These are phyloP conservation scores for Drosophila paranaensis DNA, from an alignment of 2,888 invertebrate genomes.

Conservation along the genomic window DNA sequence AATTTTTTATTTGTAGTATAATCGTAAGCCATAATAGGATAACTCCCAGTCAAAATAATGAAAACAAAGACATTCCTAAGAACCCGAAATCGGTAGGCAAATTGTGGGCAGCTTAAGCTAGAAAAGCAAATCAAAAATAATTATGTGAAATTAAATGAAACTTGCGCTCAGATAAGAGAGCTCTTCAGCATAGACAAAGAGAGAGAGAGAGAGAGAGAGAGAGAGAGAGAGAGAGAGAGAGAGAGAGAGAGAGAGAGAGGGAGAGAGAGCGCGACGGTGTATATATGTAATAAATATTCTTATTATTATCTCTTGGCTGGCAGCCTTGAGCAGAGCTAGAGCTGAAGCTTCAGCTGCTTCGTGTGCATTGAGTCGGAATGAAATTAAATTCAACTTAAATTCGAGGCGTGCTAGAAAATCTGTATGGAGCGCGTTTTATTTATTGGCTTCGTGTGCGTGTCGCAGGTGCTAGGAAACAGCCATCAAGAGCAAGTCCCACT, in stretches of 20 bases:
- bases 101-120: neutral
- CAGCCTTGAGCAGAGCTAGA: constrained; percentile 12
- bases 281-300: constrained; percentile 4
- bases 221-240: neutral
- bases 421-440: constrained; percentile 49
- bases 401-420: constrained; percentile 44
- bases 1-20: no score
- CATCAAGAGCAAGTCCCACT: neutral
- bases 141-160: neutral
- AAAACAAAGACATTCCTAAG: neutral
- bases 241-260: no score
- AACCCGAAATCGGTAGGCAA: neutral
- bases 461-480: neutral
- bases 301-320: constrained; percentile 1
- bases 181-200: neutral
- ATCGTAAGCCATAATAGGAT: no score
- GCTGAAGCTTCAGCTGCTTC: constrained; percentile 6
- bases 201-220: no score
- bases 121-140: constrained; percentile 1
- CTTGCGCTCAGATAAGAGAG: neutral
- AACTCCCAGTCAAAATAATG: no score
- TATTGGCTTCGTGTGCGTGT: constrained; percentile 66
- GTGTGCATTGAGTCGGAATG: constrained; percentile 40
- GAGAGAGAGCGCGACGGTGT: neutral
- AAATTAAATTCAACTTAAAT: constrained; percentile 60